Base-by-base conservation (phyloP, 2,797 vertebrate genomes). In the Rhyacichthys aspro region DNA sequence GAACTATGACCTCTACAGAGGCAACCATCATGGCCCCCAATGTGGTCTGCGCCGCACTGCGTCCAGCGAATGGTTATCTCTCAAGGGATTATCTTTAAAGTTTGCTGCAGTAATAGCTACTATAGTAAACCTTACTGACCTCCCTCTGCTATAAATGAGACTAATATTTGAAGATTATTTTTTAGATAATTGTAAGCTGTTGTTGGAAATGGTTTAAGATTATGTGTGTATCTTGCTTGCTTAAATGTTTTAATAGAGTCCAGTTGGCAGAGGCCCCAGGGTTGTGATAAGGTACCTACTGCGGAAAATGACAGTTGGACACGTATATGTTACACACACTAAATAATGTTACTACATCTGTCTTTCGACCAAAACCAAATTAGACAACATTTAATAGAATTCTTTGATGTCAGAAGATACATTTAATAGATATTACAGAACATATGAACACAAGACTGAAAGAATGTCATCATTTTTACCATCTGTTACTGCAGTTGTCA, bases 71-170 rank as follows among this genome's bases (percentile, higher is more conserved):
- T 11, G 56, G 63, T 78, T 79, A 73, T 86, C 74, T 70, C 59
- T 43, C 42, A 32, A 41, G 12, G 56, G 65, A 78, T 88, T 89
- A 86, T 88, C 86, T 82, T 70, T 76, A 75, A 70, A 73, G 60
- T 74, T 70, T 67, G 71, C 75, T 86, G 78, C 50, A 57, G 69
- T 77, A 84, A 82, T 71, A 59, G 53, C 23, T 43, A 42, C 56
- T 59, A 72, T 59, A 74, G 59, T 58, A 74, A 74, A 63, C 59
- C 45, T 65, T 42, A 66, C 46, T 76, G 55, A 73, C 70, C 66
- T 28, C 11, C 0, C 43, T 59, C 43, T 53, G 32, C 77, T 54
- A 52, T 82, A 74, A 75, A 79, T 72, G 52, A 53, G 34, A 69
- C 36, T 46, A 34, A 45, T 50, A 43, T 72, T 15, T 81, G 66